Base-by-base conservation (phyloP, 2,888 invertebrate species). In the Diloba caeruleocephala region DNA sequence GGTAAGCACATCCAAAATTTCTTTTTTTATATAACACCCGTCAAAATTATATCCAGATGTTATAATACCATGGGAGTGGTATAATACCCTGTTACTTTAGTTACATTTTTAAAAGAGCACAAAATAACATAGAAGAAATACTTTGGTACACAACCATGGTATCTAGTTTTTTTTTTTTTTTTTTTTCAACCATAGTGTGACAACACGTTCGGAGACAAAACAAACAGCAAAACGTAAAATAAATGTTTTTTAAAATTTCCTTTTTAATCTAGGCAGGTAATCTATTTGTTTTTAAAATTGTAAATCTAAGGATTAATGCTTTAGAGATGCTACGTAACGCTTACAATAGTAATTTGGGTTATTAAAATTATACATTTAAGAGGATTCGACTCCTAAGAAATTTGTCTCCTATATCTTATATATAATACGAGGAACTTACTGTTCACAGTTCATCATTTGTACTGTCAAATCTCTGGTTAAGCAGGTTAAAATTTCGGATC, bases 1-100 rank as follows among this genome's bases (percentile, higher is more conserved):
- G 65, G 78, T 83, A 88, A 86, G 87, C 88, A 78, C 66, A 79
- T 89, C 86, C 78, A 88, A 89, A 88, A 85, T 67, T 79, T 74
- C 42, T 69, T 74, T 79, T 54, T 50, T 50, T 56, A 37, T 69
- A 59, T 55, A 71, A 44, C 52, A 39, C 32, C 13, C 42, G 31
- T 74, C 50, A 56, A 71, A 74, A 68, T 71, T 58, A 72, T 67
- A 49, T 64, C 52, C 69, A 54, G 69, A 60, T 50, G 53, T 63
- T 25, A 26, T 34, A 34, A 46, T 29, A 64, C 51, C 59, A 4
- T 42, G 55, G 60, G 71, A 67, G 66, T 75, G 76, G 76, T 54
- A 62, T 63, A 55, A 69, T 82, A 84, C 84, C 83, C 84, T 83
- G 83, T 82, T 75, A 66, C 63, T 75, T 74, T 49, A 26, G 37